Evolutionary conservation across 2,888 invertebrate genomes (phyloP), one percentile per base, ranked within the genome.

Genomic region (Caenorhabditis zanzibari): DNA sequence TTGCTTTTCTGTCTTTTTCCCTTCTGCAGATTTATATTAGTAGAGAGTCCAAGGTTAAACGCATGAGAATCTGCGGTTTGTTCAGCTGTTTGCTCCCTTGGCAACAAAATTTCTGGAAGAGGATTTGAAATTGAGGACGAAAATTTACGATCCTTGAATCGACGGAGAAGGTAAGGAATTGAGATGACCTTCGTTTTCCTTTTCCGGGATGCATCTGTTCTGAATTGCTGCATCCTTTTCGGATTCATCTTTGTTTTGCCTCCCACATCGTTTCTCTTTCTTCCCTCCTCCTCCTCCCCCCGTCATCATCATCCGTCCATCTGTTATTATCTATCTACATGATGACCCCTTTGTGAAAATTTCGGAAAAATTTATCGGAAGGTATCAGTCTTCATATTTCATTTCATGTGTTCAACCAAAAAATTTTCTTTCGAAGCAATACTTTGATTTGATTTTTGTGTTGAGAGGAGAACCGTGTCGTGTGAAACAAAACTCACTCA

Each of bases 181-280:
- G 76, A 66, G 76, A 68, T 74, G 80, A 74, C 80, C 80, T 81
- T 81, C 80, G 66, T 81, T 72, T 72, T 35, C 80, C 44, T 73
- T 81, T 81, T 81, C 74, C 74, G 68, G 81, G 81, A 81, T 75
- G 74, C 81, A 81, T 74, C 74, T 81, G 81, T 74, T 74, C 68
- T 74, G 81, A 74, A 81, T 74, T 81, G 59, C 74, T 68, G 59
- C 74, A 68, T 74, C 58, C 64, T 69, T 68, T 72, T 74, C 74
- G 68, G 52, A 81, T 74, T 81, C 58, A 47, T 72, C 64, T 64
- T 64, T 71, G 61, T 63, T 56, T 56, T 64, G 59, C 44, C 68
- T 76, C 35, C 35, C 66, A 71, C 41, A 6, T 54, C 56, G 41
- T 44, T 44, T 38, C 47, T 32, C 16, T 32, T 32, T 38, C 66